Base-by-base conservation (phyloP, 1,140 invertebrate genomes). In the Ectropis grisescens region DNA sequence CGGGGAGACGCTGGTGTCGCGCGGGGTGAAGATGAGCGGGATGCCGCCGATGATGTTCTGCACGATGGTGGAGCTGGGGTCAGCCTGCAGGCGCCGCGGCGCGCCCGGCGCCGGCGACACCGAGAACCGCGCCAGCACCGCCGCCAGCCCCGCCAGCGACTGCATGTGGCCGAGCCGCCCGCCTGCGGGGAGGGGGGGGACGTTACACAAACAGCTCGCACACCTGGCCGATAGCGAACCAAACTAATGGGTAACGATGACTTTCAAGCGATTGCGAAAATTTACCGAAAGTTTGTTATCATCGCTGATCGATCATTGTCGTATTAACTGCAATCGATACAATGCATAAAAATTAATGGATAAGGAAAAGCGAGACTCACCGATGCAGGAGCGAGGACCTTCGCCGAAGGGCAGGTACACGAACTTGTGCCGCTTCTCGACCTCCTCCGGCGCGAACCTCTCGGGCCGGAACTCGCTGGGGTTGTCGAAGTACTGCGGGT, bases 381-480 rank as follows among this genome's bases (percentile, higher is more conserved):
- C 69, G 2, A 72, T 58, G 23, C 68, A 72, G 11, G 51, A 33
- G 6, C 68, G 51, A 4, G 65, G 65, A 19, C 68, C 68, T 0
- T 31, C 49, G 10, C 68, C 68, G 32, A 69, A 72, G 1, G 68
- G 68, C 16, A 72, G 27, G 25, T 67, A 69, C 2, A 51, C 48
- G 14, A 75, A 85, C 6, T 58, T 80, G 41, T 76, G 75, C 25
- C 83, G 47, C 1, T 41, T 40, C 11, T 52, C 44, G 0, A 59
- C 23, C 10, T 52, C 41, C 8, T 82, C 75, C 0, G 72, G 61
- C 2, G 44, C 43, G 32, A 87, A 89, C 25, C 88, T 49, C 29
- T 88, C 84, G 0, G 88, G 88, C 30, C 82, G 55, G 42, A 86
- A 89, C 12, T 61, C 48, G 1, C 76, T 51, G 0, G 88, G 87